Base-by-base conservation (phyloP, 2,888 invertebrate species). In the Aproaerema taeniolella region DNA sequence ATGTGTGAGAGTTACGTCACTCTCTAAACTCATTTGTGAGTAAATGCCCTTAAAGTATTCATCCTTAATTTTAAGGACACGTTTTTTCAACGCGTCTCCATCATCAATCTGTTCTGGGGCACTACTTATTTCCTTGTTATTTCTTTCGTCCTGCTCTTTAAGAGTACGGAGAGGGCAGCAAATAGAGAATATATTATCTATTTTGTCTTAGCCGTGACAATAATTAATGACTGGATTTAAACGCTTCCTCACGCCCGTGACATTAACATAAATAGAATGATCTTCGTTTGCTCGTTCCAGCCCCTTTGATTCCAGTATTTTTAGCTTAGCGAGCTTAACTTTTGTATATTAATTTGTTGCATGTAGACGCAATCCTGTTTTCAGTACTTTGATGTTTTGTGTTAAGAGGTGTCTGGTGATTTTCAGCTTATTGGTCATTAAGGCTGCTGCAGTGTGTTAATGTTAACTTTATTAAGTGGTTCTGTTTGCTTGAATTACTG, bases 241-340 rank as follows among this genome's bases (percentile, higher is more conserved):
- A 85, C 81, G 86, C 85, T 86, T 86, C 86, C 86, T 86, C 85
- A 85, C 86, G 86, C 81, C 83, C 83, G 83, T 83, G 86, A 86
- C 85, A 85, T 86, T 78, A 85, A 82, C 81, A 70, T 82, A 86
- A 86, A 86, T 86, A 86, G 85, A 85, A 78, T 80, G 76, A 79
- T 83, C 81, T 79, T 73, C 76, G 68, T 74, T 72, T 68, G 63
- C 65, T 65, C 62, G 61, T 63, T 63, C 54, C 65, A 75, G 77
- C 82, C 81, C 83, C 82, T 86, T 86, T 86, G 85, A 86, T 83
- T 82, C 70, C 58, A 57, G 61, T 86, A 86, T 86, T 83, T 86
- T 86, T 83, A 85, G 83, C 72, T 70, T 59, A 57, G 66, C 68
- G 65, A 62, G 69, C 68, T 77, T 61, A 74, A 68, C 68, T 75